Evolutionary conservation across 2,113 vertebrate genomes (phyloP).

Genomic region (Corythornis vintsioides): DNA sequence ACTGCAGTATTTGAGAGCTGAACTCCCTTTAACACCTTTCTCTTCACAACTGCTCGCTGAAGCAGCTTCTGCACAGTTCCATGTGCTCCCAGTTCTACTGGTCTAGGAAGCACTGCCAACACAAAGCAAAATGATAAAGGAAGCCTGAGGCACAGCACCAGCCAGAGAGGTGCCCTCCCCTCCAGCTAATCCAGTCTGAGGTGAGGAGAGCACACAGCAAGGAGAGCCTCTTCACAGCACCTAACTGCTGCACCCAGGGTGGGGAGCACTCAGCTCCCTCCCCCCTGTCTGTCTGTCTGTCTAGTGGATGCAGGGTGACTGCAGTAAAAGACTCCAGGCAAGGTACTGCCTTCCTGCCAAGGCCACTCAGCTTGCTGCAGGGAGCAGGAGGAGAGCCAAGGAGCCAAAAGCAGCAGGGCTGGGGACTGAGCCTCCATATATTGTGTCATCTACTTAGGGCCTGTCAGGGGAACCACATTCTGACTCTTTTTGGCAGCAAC

Average conservation of each 20-base stretch:
- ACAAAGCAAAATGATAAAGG: neutral
- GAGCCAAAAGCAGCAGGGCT: neutral
- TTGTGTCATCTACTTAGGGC: neutral
- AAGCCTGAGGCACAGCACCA: neutral
- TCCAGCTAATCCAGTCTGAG: neutral
- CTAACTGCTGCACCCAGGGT: neutral
- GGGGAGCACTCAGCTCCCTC: neutral
- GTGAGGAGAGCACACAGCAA: neutral
- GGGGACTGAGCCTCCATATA: neutral
- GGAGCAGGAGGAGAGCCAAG: conserved; percentile 40
- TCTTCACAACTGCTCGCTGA: neutral
- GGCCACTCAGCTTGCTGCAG: conserved; percentile 12
- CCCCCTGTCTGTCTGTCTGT: too few species aligned
- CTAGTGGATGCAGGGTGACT: accelerated
- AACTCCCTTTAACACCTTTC: neutral
- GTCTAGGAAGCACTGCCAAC: neutral
- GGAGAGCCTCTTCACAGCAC: neutral
- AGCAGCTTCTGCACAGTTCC: neutral
- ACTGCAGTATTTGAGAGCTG: neutral
- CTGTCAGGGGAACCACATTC: conserved; percentile 5
- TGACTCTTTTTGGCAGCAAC: conserved; percentile 20
- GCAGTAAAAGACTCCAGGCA: neutral
- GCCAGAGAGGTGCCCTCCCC: neutral
- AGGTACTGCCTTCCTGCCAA: neutral
- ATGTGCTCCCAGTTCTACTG: accelerated